phyloP scores from a whole-genome alignment of 2,888 invertebrate genomes.

The Polyommatus iphigenia region DNA sequence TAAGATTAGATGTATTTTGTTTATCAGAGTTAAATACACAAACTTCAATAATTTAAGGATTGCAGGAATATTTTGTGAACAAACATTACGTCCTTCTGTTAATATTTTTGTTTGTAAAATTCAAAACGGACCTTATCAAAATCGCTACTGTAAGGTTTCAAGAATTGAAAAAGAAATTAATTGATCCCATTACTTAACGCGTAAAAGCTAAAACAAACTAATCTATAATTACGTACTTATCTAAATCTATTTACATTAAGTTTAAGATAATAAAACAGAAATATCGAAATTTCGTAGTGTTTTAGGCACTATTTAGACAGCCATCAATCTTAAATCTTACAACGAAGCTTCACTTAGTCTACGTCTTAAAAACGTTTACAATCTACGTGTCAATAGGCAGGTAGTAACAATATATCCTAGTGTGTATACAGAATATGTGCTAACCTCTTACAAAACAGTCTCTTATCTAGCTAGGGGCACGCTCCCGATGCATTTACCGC shows the following conservation, averaged over 20 bases:
- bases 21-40: not conserved
- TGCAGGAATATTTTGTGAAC: not conserved
- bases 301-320: slow-evolving; percentile 81
- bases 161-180: slow-evolving; percentile 56
- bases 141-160: slow-evolving; percentile 34
- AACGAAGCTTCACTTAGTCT: slow-evolving; percentile 73
- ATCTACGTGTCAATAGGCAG: slow-evolving; percentile 78
- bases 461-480: not conserved
- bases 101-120: slow-evolving; percentile 25
- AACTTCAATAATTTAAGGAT: not conserved
- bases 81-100: not conserved
- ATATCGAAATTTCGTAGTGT: slow-evolving; percentile 79
- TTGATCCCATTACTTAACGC: slow-evolving; percentile 72
- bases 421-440: slow-evolving; percentile 55
- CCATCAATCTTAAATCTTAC: slow-evolving; percentile 78
- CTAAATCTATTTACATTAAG: slow-evolving; percentile 47
- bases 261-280: slow-evolving; percentile 74
- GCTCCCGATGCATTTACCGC: slow-evolving; percentile 15
- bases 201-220: slow-evolving; percentile 55
- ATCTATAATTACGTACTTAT: slow-evolving; percentile 24
- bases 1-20: not conserved
- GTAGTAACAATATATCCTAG: slow-evolving; percentile 71
- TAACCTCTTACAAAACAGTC: slow-evolving; percentile 42
- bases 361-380: slow-evolving; percentile 67
- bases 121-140: slow-evolving; percentile 27